Evolutionary conservation across 2,113 vertebrate species (phyloP).

Genomic region (Microcebus ravelobensis): DNA sequence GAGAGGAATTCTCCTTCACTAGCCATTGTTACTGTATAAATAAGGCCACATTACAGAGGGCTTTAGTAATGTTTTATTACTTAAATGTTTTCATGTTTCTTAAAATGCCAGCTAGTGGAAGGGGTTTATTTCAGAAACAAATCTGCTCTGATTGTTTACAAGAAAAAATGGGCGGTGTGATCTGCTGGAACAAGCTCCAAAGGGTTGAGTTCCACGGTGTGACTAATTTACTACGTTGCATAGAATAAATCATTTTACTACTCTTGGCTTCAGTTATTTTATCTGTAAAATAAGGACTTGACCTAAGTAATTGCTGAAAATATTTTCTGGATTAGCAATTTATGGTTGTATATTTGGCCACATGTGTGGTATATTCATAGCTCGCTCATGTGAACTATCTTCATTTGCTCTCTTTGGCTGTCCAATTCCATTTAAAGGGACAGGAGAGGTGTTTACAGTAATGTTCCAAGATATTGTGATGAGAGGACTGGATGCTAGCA

Average conservation of each 20-base stretch:
- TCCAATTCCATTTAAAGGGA: not conserved
- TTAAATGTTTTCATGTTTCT: not conserved
- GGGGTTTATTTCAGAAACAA: not conserved
- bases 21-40: not conserved
- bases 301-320: not conserved
- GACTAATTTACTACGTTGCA: not conserved
- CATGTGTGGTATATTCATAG: no score
- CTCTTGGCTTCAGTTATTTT: not conserved
- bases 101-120: not conserved
- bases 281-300: not conserved
- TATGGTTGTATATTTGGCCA: not conserved
- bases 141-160: not conserved
- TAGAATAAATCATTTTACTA: not conserved
- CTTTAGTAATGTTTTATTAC: not conserved
- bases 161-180: not conserved
- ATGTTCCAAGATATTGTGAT: not conserved
- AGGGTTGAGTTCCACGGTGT: not conserved
- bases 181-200: not conserved
- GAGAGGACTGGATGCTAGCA: not conserved
- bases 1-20: not conserved
- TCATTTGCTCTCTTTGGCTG: not conserved
- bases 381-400: no score
- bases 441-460: not conserved
- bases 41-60: not conserved
- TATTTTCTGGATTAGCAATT: not conserved